phyloP scores from a whole-genome alignment of 2,888 invertebrate species.

The Melieria crassipennis region DNA sequence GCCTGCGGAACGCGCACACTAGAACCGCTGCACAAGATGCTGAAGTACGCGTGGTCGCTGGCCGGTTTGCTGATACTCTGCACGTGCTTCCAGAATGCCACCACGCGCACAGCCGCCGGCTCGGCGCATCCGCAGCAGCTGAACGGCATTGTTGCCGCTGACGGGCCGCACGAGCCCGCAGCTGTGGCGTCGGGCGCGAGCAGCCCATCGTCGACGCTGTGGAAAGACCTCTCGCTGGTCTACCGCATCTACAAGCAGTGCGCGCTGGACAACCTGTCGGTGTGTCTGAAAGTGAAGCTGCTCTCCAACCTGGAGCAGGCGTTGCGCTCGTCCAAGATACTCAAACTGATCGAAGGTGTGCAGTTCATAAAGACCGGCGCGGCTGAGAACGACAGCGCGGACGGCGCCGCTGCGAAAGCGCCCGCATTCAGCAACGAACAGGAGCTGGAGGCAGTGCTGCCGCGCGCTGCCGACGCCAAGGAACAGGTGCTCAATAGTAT shows the following conservation, averaged over 20 bases:
- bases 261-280: constrained; percentile 73
- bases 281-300: constrained; percentile 82
- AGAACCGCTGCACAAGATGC: constrained; percentile 42
- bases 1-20: constrained; percentile 9
- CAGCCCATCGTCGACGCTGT: constrained; percentile 45
- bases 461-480: constrained; percentile 77
- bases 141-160: neutral
- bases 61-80: constrained; percentile 50
- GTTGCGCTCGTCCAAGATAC: constrained; percentile 71
- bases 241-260: constrained; percentile 86
- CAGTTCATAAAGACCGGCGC: constrained; percentile 72
- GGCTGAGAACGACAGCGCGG: constrained; percentile 60
- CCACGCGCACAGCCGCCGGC: constrained; percentile 47
- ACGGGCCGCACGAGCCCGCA: constrained; percentile 11
- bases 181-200: constrained; percentile 44
- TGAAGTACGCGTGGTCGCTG: constrained; percentile 58
- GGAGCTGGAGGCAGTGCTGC: constrained; percentile 77
- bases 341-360: constrained; percentile 79
- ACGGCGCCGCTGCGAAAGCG: constrained; percentile 45
- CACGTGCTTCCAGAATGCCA: constrained; percentile 34
- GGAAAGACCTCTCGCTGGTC: constrained; percentile 74
- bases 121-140: constrained; percentile 21
- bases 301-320: constrained; percentile 81
- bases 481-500: constrained; percentile 78
- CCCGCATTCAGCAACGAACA: constrained; percentile 66